These are phyloP conservation scores for Phortica magna DNA, from an alignment of 2,888 invertebrate species.

Conservation along the genomic window DNA sequence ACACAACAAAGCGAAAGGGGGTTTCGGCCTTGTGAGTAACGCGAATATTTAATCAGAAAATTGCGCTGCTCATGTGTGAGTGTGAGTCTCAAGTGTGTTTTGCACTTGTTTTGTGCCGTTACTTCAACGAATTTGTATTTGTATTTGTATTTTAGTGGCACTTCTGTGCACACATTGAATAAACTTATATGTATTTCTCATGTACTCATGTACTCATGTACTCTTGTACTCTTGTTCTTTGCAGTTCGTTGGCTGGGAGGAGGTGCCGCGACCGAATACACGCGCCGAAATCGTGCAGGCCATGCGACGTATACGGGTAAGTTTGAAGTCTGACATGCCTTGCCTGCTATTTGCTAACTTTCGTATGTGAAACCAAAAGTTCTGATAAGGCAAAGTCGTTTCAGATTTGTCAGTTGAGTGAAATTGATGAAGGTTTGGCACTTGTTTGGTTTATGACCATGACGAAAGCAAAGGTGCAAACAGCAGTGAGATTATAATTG, in stretches of 20 bases:
- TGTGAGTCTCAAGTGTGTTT: conserved; percentile 1
- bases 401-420: not conserved
- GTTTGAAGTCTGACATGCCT: conserved; percentile 69
- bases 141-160: conserved; percentile 24
- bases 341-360: not conserved
- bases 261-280: conserved; percentile 96
- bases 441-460: no score
- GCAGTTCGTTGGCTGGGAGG: conserved; percentile 99
- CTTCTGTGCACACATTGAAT: conserved; percentile 41
- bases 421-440: no score
- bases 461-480: no score
- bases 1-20: not conserved
- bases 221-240: conserved; percentile 80
- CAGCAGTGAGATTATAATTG: no score
- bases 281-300: conserved; percentile 99
- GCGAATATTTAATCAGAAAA: conserved; percentile 16
- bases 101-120: conserved; percentile 10
- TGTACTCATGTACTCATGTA: no score
- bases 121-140: conserved; percentile 20
- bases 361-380: not conserved
- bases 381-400: not conserved
- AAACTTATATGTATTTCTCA: conserved; percentile 41
- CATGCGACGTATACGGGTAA: conserved; percentile 98
- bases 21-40: not conserved
- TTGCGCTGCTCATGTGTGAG: conserved; percentile 9